Percentiles rank a stretch among this genome's conserved stretches.
Conservation (phyloP, 1,140 invertebrate species). For the Ceratosolen solmsi region DNA sequence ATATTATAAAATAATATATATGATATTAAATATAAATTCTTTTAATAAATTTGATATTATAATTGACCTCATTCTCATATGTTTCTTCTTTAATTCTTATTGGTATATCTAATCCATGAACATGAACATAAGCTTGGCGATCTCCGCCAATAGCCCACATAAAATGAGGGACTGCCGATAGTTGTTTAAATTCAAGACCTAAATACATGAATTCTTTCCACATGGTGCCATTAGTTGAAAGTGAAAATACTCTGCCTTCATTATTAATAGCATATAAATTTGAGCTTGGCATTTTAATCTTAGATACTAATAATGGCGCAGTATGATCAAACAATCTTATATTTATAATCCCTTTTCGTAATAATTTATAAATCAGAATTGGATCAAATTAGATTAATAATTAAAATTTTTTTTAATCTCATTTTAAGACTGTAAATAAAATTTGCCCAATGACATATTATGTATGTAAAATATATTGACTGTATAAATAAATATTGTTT, state of each 20-base stretch:
- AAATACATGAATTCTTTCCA: conserved; percentile 89
- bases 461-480: too few species aligned
- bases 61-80: conserved; percentile 90
- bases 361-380: too few species aligned
- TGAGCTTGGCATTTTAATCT: conserved; percentile 79
- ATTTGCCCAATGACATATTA: too few species aligned
- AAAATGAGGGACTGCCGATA: conserved; percentile 87
- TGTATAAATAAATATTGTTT: too few species aligned
- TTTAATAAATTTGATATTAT: conserved; percentile 8
- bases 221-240: conserved; percentile 84
- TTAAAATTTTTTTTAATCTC: too few species aligned
- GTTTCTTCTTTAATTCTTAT: conserved; percentile 91
- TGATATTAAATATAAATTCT: conserved; percentile 7
- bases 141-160: conserved; percentile 94
- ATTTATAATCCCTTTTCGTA: too few species aligned
- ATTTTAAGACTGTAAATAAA: too few species aligned
- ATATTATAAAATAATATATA: conserved; percentile 43
- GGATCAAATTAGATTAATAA: too few species aligned
- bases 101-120: conserved; percentile 90
- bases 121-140: conserved; percentile 92
- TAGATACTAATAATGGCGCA: neutral
- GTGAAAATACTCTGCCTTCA: conserved; percentile 87
- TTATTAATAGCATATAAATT: conserved; percentile 89
- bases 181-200: conserved; percentile 89
- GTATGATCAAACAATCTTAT: too few species aligned